Percentiles rank a stretch among this genome's conserved stretches.
phyloP scores from a whole-genome alignment of 2,888 invertebrate species.

The Mesoligia furuncula region DNA sequence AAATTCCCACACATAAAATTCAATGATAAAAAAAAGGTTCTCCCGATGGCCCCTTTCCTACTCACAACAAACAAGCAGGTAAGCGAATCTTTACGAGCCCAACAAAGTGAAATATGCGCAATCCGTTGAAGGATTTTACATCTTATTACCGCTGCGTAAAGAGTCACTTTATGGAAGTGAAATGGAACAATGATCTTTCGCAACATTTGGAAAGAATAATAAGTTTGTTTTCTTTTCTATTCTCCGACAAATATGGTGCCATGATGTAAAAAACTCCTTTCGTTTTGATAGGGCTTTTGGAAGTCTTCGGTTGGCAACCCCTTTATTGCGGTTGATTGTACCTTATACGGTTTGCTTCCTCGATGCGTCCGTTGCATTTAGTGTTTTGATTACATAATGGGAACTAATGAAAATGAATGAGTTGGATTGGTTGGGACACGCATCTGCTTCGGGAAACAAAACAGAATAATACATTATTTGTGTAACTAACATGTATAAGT shows the following conservation, averaged over 20 bases:
- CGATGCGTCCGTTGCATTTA: slow-evolving; percentile 66
- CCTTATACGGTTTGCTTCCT: slow-evolving; percentile 74
- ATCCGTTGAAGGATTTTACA: slow-evolving; percentile 82
- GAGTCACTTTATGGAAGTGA: slow-evolving; percentile 77
- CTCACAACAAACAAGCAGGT: slow-evolving; percentile 90
- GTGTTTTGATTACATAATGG: slow-evolving; percentile 74
- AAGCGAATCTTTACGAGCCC: slow-evolving; percentile 88
- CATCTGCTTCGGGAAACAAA: slow-evolving; percentile 68
- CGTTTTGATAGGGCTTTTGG: slow-evolving; percentile 69
- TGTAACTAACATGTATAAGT: slow-evolving; percentile 53
- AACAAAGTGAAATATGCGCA: slow-evolving; percentile 85
- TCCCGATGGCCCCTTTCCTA: slow-evolving; percentile 84
- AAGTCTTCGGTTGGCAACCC: slow-evolving; percentile 72
- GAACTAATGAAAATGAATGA: slow-evolving; percentile 76
- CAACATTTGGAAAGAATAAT: slow-evolving; percentile 77
- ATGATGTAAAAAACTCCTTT: slow-evolving; percentile 71
- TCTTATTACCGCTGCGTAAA: slow-evolving; percentile 82
- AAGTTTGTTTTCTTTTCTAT: slow-evolving; percentile 78
- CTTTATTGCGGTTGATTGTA: slow-evolving; percentile 71
- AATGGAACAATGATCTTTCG: slow-evolving; percentile 74
- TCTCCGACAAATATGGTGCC: slow-evolving; percentile 73
- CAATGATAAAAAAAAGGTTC: slow-evolving; percentile 83
- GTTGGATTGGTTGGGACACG: slow-evolving; percentile 54
- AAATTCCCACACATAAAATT: slow-evolving; percentile 90
- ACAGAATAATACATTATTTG: slow-evolving; percentile 66